A percentile compares a stretch with the other conserved stretches of the same genome.
phyloP scores from a whole-genome alignment of 2,888 invertebrate species.

The Encarsia formosa region DNA sequence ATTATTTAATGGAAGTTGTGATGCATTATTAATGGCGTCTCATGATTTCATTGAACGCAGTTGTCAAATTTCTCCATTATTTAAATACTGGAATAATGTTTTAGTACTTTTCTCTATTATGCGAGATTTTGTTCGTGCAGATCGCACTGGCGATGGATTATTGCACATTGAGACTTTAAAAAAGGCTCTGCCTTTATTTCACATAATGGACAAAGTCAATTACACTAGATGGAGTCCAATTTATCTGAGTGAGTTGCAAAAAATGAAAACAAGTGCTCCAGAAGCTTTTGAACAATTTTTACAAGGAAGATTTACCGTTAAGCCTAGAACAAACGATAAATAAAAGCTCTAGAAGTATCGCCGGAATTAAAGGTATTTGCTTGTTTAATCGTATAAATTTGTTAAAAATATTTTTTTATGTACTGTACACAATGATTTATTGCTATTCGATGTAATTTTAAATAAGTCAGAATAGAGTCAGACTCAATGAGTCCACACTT shows the following conservation, averaged over 20 bases:
- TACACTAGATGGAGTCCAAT: conserved; percentile 12
- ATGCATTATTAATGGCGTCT: not conserved
- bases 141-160: conserved; percentile 13
- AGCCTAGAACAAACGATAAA: conserved; percentile 18
- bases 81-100: conserved; percentile 18
- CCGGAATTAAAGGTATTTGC: conserved; percentile 7
- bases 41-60: not conserved
- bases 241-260: conserved; percentile 6
- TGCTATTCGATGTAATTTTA: no score
- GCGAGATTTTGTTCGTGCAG: conserved; percentile 11
- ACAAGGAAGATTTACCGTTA: conserved; percentile 11
- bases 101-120: conserved; percentile 11
- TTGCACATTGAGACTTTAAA: not conserved
- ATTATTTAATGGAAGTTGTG: not conserved
- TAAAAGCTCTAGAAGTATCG: not conserved
- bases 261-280: conserved; percentile 1
- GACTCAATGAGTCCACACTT: no score
- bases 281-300: conserved; percentile 13
- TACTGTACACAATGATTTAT: no score
- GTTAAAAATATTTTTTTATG: no score
- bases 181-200: conserved; percentile 9
- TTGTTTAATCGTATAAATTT: no score
- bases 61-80: conserved; percentile 12
- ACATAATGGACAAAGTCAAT: conserved; percentile 12
- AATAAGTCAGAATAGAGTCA: no score